Evolutionary conservation across 2,113 vertebrate genomes (phyloP).

Genomic region (Oryctolagus cuniculus): mOryCun1.1 NC_091439.1:16797001-16797500

Average conservation of each 20-base stretch:
- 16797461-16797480: neutral
- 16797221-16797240: neutral
- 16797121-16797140: neutral
- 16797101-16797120: rapidly evolving
- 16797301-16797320: neutral
- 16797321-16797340: neutral
- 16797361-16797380: neutral
- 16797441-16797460: neutral
- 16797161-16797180: neutral
- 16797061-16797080: neutral
- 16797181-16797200: neutral
- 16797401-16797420: neutral
- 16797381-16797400: neutral
- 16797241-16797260: neutral
- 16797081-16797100: neutral
- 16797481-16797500: neutral
- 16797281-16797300: neutral
- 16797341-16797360: neutral
- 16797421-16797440: neutral
- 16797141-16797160: neutral
- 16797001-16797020: rapidly evolving
- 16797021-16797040: neutral
- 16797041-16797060: neutral
- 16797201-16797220: neutral
- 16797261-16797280: neutral